Conservation (phyloP, 1,140 invertebrate genomes). For the Pseudomyrmex sp. region DNA sequence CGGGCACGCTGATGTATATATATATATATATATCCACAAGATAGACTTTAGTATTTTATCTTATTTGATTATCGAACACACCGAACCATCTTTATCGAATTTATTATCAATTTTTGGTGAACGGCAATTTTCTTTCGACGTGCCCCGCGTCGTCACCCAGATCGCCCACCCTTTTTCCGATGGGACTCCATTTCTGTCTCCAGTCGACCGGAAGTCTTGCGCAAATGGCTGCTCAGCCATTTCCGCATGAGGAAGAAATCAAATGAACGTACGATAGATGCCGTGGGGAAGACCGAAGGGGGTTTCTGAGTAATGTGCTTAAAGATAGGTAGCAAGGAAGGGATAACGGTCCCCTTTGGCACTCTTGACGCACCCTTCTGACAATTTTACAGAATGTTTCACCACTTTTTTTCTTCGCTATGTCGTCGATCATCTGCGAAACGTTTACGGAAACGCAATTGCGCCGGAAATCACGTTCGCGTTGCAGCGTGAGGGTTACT, state of each 20-base stretch:
- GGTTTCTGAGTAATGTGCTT: constrained; percentile 63
- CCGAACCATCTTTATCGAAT: constrained; percentile 80
- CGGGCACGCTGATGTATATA: background rate
- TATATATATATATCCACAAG: constrained; percentile 63
- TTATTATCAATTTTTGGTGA: constrained; percentile 84
- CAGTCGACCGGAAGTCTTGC: constrained; percentile 82
- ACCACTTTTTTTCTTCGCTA: constrained; percentile 34
- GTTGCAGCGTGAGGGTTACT: background rate
- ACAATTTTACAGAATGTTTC: constrained; percentile 71
- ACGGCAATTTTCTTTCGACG: constrained; percentile 81
- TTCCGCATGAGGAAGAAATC: constrained; percentile 83
- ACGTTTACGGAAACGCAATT: background rate
- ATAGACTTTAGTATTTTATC: constrained; percentile 81
- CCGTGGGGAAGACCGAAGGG: constrained; percentile 53
- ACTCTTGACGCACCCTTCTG: constrained; percentile 54
- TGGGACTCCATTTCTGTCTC: constrained; percentile 83
- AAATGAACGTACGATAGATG: constrained; percentile 78
- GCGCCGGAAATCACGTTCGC: background rate
- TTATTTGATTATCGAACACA: constrained; percentile 77
- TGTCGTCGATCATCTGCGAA: constrained; percentile 24
- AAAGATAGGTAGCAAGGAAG: constrained; percentile 69
- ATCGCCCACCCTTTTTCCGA: constrained; percentile 51
- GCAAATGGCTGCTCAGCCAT: constrained; percentile 85
- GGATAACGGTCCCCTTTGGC: constrained; percentile 61
- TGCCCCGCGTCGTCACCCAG: too few species aligned